phyloP scores from a whole-genome alignment of 2,113 vertebrate species.

The human (Homo sapiens) region DNA sequence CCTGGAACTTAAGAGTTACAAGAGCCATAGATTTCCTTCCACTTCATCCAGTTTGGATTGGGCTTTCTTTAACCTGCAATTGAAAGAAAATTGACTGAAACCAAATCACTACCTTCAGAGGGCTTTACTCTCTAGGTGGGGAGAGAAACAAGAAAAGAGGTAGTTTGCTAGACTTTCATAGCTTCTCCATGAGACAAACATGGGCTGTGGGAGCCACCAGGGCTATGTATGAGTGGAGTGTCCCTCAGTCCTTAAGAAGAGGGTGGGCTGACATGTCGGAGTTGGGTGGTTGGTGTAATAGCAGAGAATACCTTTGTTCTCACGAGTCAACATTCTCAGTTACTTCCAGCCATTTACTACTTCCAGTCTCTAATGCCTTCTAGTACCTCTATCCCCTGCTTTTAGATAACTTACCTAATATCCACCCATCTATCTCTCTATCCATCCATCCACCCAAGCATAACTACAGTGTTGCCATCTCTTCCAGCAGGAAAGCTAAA shows the following conservation, averaged over 20 bases:
- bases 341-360: background rate
- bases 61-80: background rate
- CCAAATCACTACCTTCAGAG: background rate
- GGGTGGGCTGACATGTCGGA: background rate
- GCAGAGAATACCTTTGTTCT: background rate
- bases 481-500: background rate
- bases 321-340: background rate
- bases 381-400: background rate
- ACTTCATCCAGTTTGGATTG: background rate
- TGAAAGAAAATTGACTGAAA: background rate
- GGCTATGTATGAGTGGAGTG: background rate
- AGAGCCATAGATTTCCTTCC: background rate
- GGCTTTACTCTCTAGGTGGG: background rate
- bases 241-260: background rate
- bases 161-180: background rate
- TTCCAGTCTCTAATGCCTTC: background rate
- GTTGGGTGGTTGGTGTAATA: background rate
- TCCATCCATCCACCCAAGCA: background rate
- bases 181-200: background rate
- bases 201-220: background rate
- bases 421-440: background rate
- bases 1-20: background rate
- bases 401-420: background rate
- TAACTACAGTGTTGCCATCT: background rate
- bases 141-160: background rate